These are phyloP conservation scores for Conus ventricosus DNA, from an alignment of 1,140 invertebrate genomes.

Conservation along the genomic window DNA sequence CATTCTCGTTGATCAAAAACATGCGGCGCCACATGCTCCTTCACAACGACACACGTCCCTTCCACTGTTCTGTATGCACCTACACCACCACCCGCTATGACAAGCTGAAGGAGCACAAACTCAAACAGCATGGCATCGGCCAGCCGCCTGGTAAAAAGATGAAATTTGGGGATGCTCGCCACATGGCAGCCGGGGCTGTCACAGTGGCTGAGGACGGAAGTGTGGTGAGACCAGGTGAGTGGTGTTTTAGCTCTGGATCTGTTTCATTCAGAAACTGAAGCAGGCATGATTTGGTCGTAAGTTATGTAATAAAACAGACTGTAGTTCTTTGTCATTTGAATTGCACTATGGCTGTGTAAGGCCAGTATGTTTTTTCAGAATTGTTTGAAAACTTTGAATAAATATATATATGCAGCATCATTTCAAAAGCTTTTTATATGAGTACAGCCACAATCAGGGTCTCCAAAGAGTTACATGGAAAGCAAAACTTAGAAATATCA, in stretches of 20 bases:
- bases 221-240: conserved; percentile 2
- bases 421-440: too few relatives aligned
- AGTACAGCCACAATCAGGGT: too few relatives aligned
- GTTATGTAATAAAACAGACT: too few relatives aligned
- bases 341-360: too few relatives aligned
- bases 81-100: conserved; percentile 78
- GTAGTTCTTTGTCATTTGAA: too few relatives aligned
- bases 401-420: too few relatives aligned
- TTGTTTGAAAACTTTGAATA: too few relatives aligned
- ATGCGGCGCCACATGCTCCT: conserved; percentile 67
- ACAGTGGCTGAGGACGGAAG: conserved; percentile 23
- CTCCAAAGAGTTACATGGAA: too few relatives aligned
- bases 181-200: neutral
- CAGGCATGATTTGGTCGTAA: neutral
- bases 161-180: conserved; percentile 23
- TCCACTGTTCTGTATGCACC: conserved; percentile 73
- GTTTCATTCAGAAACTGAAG: neutral
- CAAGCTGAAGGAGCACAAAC: conserved; percentile 78
- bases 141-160: conserved; percentile 50
- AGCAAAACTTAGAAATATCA: too few relatives aligned
- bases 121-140: conserved; percentile 65
- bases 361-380: too few relatives aligned
- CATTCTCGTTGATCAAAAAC: conserved; percentile 69
- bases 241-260: too few relatives aligned
- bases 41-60: conserved; percentile 59